These are phyloP conservation scores for Rhopalosiphum maidis DNA, from an alignment of 1,140 invertebrate species.

Conservation along the genomic window DNA sequence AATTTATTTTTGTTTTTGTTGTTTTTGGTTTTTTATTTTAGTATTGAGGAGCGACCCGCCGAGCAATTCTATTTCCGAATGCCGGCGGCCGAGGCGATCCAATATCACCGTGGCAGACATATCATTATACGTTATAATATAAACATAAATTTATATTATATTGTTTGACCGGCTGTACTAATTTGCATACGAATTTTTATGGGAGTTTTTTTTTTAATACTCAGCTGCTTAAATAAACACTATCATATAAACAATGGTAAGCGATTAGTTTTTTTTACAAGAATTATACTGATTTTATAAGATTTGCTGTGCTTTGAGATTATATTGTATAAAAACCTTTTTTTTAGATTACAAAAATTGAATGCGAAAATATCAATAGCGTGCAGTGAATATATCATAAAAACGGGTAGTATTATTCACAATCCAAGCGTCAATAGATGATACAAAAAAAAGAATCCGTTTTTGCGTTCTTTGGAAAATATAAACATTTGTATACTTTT, in stretches of 20 bases:
- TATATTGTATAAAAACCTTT: neutral
- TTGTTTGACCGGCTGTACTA: neutral
- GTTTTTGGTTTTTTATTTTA: neutral
- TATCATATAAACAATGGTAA: no score
- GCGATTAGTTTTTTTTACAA: neutral
- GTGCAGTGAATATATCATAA: neutral
- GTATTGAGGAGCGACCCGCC: neutral
- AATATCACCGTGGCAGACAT: neutral
- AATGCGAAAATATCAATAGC: neutral
- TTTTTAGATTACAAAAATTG: neutral
- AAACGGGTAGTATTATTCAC: neutral
- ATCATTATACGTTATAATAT: neutral
- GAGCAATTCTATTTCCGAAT: neutral
- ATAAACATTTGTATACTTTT: slow-evolving; percentile 7
- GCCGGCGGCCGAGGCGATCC: neutral
- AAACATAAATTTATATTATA: neutral
- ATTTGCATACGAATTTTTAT: neutral
- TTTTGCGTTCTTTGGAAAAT: neutral
- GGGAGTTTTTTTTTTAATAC: neutral
- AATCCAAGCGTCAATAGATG: neutral
- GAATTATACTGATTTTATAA: neutral
- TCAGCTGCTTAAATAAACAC: neutral
- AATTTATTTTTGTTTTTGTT: neutral
- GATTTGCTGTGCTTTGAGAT: neutral
- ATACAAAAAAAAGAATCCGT: neutral